Evolutionary conservation across 2,113 vertebrate species (phyloP).

Genomic region (Actenoides lindsayi): DNA sequence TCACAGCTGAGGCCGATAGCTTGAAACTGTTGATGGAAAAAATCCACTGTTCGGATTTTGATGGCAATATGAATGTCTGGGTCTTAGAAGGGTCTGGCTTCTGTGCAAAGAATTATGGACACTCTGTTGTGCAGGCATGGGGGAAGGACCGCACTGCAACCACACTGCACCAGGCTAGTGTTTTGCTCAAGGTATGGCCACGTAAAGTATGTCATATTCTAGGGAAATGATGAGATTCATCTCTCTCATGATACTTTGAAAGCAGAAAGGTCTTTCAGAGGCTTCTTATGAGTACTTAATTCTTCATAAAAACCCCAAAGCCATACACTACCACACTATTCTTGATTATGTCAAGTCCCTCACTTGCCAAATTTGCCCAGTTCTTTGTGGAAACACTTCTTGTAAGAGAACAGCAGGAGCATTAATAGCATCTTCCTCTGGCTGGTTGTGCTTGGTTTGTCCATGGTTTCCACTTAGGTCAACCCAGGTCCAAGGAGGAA

Average conservation of each 20-base stretch:
- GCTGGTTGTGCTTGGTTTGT: not conserved
- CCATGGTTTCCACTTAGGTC: not conserved
- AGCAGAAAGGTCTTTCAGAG: not conserved
- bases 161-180: rapidly evolving
- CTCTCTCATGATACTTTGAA: not conserved
- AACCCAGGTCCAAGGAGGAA: not conserved
- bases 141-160: rapidly evolving
- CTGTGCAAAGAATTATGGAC: not conserved
- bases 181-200: not conserved
- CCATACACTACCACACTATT: not conserved
- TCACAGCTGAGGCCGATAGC: slow-evolving; percentile 51
- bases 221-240: not conserved
- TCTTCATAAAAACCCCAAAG: not conserved
- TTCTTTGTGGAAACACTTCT: not conserved
- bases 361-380: not conserved
- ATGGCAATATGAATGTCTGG: not conserved
- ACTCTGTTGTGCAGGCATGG: not conserved
- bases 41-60: slow-evolving; percentile 18
- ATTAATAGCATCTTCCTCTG: not conserved
- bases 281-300: not conserved
- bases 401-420: not conserved
- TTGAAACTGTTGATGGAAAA: slow-evolving; percentile 60
- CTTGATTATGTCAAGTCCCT: not conserved
- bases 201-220: not conserved
- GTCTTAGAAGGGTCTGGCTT: slow-evolving; percentile 10